Evolutionary conservation across 1,140 invertebrate species (phyloP).

Genomic region (Latrodectus geometricus): DNA sequence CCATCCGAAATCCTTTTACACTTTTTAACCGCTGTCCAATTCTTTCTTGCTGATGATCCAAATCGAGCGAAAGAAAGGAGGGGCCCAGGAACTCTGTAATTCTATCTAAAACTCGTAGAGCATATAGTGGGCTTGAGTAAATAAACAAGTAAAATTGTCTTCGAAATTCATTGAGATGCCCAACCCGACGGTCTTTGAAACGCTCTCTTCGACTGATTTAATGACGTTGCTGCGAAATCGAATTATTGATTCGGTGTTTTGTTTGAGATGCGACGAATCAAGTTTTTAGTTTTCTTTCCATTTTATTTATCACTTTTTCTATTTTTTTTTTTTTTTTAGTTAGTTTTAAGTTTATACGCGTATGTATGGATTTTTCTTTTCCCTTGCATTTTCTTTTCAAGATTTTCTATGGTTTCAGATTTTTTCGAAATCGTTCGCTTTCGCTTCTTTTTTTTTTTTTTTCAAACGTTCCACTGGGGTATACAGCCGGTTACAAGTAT

Average conservation of each 20-base stretch:
- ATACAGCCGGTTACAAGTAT: conserved; percentile 11
- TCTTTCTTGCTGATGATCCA: neutral
- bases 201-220: conserved; percentile 56
- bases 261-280: conserved; percentile 58
- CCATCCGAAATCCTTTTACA: conserved; percentile 49
- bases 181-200: conserved; percentile 38
- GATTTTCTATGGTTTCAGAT: neutral
- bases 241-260: conserved; percentile 61
- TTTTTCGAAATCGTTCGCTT: neutral
- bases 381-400: neutral
- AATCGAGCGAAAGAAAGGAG: conserved; percentile 15
- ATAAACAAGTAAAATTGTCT: conserved; percentile 26
- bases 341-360: conserved; percentile 43
- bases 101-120: conserved; percentile 36
- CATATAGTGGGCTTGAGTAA: conserved; percentile 32
- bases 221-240: conserved; percentile 58
- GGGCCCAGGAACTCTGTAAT: conserved; percentile 45
- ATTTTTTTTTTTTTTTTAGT: conserved; percentile 32
- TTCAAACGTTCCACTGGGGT: conserved; percentile 6
- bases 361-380: conserved; percentile 5
- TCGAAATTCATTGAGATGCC: conserved; percentile 50
- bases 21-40: conserved; percentile 50
- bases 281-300: conserved; percentile 2
- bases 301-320: neutral
- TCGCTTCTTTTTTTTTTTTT: conserved; percentile 6